These are phyloP conservation scores for Neoseiulus cucumeris DNA, from an alignment of 1,140 invertebrate genomes.

Conservation along the genomic window DNA sequence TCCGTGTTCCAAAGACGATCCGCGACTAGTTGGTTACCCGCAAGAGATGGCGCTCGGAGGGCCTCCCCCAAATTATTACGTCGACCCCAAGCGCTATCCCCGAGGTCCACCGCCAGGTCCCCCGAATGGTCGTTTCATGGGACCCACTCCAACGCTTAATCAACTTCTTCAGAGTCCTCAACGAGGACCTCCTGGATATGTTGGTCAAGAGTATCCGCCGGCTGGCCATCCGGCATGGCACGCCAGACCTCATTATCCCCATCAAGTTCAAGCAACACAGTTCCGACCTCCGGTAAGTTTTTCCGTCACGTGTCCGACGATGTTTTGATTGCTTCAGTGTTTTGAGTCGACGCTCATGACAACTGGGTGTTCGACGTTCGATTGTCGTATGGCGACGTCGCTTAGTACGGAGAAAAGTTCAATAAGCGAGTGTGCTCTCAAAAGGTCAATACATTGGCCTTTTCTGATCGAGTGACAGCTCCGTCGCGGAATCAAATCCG, in stretches of 20 bases:
- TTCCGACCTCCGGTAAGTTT: constrained; percentile 8
- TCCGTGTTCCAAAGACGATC: too few species aligned
- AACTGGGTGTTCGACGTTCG: too few species aligned
- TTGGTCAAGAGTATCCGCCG: constrained; percentile 26
- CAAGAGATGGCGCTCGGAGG: constrained; percentile 5
- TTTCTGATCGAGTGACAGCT: too few species aligned
- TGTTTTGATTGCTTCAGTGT: too few species aligned
- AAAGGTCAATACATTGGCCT: too few species aligned
- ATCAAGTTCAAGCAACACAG: neutral
- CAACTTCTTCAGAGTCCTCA: constrained; percentile 53
- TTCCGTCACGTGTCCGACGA: neutral
- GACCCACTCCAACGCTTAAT: constrained; percentile 73
- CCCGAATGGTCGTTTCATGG: constrained; percentile 15
- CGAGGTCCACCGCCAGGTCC: neutral
- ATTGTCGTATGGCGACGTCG: too few species aligned
- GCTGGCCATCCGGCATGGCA: neutral
- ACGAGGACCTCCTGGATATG: constrained; percentile 20
- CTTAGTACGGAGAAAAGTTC: too few species aligned
- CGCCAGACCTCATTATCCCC: neutral
- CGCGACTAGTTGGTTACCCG: too few species aligned
- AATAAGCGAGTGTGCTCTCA: too few species aligned
- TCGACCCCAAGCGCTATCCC: constrained; percentile 1
- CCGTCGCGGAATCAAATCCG: too few species aligned
- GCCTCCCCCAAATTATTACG: neutral
- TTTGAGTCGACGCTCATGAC: too few species aligned